Evolutionary conservation across 2,113 vertebrate species (phyloP).

Genomic region (Gymnogyps californianus): DNA sequence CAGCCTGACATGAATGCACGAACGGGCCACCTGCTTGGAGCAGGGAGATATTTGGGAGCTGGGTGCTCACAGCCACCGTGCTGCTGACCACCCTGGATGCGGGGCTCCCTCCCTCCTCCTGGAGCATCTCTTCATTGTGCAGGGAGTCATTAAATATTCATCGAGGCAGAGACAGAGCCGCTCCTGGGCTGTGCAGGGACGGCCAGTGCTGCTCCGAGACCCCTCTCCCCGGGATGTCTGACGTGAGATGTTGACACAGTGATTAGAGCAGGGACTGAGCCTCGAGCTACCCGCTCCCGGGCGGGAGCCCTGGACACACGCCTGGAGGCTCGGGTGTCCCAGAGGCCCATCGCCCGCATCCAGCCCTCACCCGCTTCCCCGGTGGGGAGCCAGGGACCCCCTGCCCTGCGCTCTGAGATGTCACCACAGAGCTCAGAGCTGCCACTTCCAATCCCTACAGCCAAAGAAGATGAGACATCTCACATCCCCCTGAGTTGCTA

Average conservation of each 20-base stretch:
- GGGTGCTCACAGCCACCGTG: neutral
- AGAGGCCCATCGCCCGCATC: neutral
- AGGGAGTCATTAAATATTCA: constrained; percentile 47
- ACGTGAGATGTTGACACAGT: neutral
- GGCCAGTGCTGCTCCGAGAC: neutral
- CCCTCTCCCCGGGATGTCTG: neutral
- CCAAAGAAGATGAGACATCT: neutral
- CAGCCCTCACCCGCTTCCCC: fast-evolving
- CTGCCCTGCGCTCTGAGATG: neutral
- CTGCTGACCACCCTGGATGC: neutral
- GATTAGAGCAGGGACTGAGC: constrained; percentile 5
- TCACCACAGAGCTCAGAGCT: neutral
- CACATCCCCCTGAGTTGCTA: neutral
- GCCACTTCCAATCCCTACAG: neutral
- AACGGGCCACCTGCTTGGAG: neutral
- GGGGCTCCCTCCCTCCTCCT: neutral
- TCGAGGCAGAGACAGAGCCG: neutral
- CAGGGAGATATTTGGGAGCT: neutral
- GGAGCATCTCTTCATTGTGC: neutral
- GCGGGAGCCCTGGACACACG: fast-evolving
- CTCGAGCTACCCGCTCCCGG: neutral
- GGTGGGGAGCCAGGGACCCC: neutral
- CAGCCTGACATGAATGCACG: neutral
- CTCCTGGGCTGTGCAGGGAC: fast-evolving
- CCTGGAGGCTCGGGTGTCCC: neutral